Base-by-base conservation (phyloP, 2,888 invertebrate species). In the Serrognathus titanus region DNA sequence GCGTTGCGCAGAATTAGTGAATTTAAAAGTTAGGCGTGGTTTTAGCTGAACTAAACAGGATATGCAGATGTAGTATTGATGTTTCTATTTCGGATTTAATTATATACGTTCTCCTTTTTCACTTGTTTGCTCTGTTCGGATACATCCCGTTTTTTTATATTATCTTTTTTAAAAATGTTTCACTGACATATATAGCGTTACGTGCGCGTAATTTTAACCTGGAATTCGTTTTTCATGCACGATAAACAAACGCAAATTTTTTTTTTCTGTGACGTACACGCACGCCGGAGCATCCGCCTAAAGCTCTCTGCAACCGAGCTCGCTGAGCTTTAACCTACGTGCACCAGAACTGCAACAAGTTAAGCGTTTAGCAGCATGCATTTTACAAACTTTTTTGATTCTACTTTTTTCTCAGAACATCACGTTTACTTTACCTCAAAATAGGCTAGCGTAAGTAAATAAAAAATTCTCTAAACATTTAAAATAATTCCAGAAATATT, bases 21-120 rank as follows among this genome's bases (percentile, higher is more conserved):
- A 75, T 75, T 69, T 77, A 76, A 77, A 77, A 77, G 75, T 76
- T 75, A 76, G 77, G 77, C 76, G 77, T 76, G 76, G 77, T 76
- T 74, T 59, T 63, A 60, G 51, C 60, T 58, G 57, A 62, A 60
- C 61, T 60, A 63, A 63, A 63, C 65, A 66, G 69, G 73, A 73
- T 69, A 69, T 69, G 69, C 69, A 69, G 68, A 69, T 69, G 71
- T 69, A 71, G 74, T 77, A 77, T 77, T 76, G 77, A 77, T 76
- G 76, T 77, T 77, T 75, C 75, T 76, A 77, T 76, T 76, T 72
- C 71, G 71, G 74, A 75, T 76, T 76, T 76, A 76, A 77, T 76
- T 76, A 75, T 75, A 72, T 73, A 73, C 73, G 72, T 71, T 67
- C 68, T 69, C 69, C 71, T 71, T 72, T 73, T 75, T 73, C 67